Conservation (phyloP, 2,888 invertebrate genomes). For the Apeira syringaria region DNA sequence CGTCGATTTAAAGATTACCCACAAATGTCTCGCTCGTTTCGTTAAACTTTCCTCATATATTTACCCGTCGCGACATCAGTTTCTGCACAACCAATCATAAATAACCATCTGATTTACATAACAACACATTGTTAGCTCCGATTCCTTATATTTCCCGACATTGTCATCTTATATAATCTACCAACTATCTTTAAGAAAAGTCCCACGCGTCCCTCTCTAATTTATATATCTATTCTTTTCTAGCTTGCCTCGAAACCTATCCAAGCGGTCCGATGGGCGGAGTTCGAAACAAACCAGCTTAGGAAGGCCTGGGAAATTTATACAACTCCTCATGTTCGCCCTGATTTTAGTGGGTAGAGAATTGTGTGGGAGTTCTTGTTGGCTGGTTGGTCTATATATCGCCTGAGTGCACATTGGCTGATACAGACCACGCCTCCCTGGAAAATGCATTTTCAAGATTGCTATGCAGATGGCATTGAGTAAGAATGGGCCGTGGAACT, state of each 20-base stretch:
- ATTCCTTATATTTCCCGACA: constrained; percentile 66
- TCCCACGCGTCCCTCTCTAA: constrained; percentile 60
- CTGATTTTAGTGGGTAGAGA: constrained; percentile 37
- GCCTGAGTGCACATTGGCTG: constrained; percentile 83
- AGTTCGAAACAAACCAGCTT: constrained; percentile 50
- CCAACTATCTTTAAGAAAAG: constrained; percentile 81
- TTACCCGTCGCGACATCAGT: constrained; percentile 62
- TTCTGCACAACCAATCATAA: constrained; percentile 62
- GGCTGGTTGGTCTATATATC: constrained; percentile 72
- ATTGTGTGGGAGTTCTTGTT: constrained; percentile 44
- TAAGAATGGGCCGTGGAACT: constrained; percentile 59
- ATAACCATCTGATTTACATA: constrained; percentile 78
- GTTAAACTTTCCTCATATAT: constrained; percentile 62
- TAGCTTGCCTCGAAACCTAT: constrained; percentile 55
- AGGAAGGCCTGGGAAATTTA: constrained; percentile 59
- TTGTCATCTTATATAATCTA: constrained; percentile 69
- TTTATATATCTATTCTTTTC: constrained; percentile 56
- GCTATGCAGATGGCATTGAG: constrained; percentile 72
- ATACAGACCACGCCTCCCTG: constrained; percentile 74
- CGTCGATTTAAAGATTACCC: constrained; percentile 8
- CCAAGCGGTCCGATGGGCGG: constrained; percentile 77
- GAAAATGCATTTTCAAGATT: constrained; percentile 82
- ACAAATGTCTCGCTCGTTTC: constrained; percentile 18
- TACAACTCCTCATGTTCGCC: constrained; percentile 41
- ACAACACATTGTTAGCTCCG: constrained; percentile 65